Percentiles rank a stretch among this genome's conserved stretches.
Conservation (phyloP, 2,888 invertebrate species). For the Eledona agricola region DNA sequence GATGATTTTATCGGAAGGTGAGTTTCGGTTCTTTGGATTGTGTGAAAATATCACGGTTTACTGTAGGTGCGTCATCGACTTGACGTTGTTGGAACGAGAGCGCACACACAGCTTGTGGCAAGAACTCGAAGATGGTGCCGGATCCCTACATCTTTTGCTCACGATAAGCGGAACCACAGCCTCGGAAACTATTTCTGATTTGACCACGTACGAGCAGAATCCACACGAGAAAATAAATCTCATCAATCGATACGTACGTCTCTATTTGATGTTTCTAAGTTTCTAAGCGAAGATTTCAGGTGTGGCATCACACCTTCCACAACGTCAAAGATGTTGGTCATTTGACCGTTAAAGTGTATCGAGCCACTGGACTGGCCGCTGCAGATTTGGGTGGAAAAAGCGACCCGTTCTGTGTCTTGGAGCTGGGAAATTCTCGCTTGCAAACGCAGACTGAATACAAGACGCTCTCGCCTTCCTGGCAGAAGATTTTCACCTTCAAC, state of each 20-base stretch:
- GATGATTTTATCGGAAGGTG: conserved; percentile 89
- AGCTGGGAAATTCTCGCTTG: conserved; percentile 91
- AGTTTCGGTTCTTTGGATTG: conserved; percentile 36
- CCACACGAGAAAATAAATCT: conserved; percentile 73
- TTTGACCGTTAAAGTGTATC: conserved; percentile 91
- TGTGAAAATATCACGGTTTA: conserved; percentile 8
- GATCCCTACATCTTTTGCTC: conserved; percentile 84
- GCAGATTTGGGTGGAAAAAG: conserved; percentile 98
- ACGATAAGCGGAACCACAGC: conserved; percentile 96
- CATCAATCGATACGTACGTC: conserved; percentile 75
- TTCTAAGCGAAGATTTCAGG: conserved; percentile 61
- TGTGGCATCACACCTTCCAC: conserved; percentile 73
- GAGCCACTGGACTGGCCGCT: conserved; percentile 86
- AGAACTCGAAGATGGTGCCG: conserved; percentile 88
- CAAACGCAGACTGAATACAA: conserved; percentile 99
- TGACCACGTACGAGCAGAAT: conserved; percentile 85
- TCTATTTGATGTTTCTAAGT: conserved; percentile 1
- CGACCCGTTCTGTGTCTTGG: conserved; percentile 97
- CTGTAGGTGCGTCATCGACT: conserved; percentile 83
- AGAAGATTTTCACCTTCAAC: conserved; percentile 97
- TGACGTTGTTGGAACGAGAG: conserved; percentile 85
- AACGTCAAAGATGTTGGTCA: conserved; percentile 90
- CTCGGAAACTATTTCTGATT: conserved; percentile 90
- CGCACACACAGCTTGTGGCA: conserved; percentile 91
- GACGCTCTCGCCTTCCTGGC: conserved; percentile 96